These are phyloP conservation scores for Terrapene triunguis DNA, from an alignment of 2,113 vertebrate species.

Conservation along the genomic window DNA sequence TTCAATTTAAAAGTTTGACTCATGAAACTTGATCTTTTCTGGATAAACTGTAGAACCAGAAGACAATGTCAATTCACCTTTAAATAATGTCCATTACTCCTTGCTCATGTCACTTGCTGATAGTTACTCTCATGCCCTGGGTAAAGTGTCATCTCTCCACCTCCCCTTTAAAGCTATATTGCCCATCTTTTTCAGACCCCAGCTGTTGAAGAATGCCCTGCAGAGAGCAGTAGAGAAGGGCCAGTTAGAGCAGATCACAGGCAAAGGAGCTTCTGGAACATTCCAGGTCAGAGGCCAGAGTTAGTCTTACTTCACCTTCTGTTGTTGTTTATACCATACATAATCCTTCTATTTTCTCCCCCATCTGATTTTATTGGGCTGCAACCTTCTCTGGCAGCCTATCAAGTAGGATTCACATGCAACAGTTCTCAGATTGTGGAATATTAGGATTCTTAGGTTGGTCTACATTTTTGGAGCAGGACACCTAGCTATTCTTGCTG, in stretches of 20 bases:
- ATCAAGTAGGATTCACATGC: background rate
- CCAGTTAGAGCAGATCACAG: conserved; percentile 96
- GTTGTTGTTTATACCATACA: background rate
- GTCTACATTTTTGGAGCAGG: conserved; percentile 23
- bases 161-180: conserved; percentile 50
- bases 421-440: background rate
- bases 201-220: conserved; percentile 93
- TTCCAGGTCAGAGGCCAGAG: conserved; percentile 90
- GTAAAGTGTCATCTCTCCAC: background rate
- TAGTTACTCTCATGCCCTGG: conserved; percentile 1
- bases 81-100: fast-evolving
- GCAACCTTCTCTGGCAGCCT: conserved; percentile 26
- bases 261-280: conserved; percentile 95
- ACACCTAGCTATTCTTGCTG: conserved; percentile 15
- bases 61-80: fast-evolving
- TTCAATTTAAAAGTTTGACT: background rate
- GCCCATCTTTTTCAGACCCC: conserved; percentile 85
- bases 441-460: background rate
- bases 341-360: background rate
- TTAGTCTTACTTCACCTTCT: background rate
- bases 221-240: conserved; percentile 95
- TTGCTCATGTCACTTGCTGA: background rate
- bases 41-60: fast-evolving
- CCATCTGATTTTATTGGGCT: background rate
- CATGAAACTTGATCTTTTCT: background rate